Evolutionary conservation across 2,113 vertebrate species (phyloP).

Genomic region (Pterocles gutturalis): DNA sequence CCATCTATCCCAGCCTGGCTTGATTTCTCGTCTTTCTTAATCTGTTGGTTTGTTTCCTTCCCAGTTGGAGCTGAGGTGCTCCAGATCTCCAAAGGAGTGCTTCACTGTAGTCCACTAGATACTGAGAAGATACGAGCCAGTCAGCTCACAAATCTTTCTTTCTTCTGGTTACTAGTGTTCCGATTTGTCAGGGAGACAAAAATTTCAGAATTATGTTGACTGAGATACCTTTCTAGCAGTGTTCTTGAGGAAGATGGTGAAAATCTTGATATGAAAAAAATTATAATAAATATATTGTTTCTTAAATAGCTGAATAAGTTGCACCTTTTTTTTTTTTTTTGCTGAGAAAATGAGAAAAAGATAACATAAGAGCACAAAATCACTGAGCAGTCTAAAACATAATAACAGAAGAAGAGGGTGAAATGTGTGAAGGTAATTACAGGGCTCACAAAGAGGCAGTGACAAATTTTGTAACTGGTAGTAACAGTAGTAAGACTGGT

Average conservation of each 20-base stretch:
- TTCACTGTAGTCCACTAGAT: not conserved
- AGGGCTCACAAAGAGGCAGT: not conserved
- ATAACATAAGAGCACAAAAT: not conserved
- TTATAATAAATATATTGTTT: not conserved
- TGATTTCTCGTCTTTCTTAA: not conserved
- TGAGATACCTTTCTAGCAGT: not conserved
- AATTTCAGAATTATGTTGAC: not conserved
- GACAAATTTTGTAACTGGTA: not conserved
- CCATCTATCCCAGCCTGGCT: not conserved
- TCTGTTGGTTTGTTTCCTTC: not conserved
- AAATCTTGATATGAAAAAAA: not conserved
- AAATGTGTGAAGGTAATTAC: not conserved
- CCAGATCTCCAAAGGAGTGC: not conserved
- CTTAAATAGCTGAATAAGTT: not conserved
- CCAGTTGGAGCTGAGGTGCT: not conserved
- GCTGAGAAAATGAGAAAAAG: not conserved
- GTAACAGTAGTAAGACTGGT: not conserved
- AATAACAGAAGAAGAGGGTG: not conserved
- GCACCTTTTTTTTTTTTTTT: not conserved
- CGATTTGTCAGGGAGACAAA: not conserved
- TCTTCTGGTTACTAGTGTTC: not conserved
- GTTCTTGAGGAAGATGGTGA: not conserved
- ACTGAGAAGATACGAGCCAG: not conserved
- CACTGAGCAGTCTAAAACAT: not conserved
- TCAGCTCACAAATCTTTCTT: not conserved